Conservation (phyloP, 1,140 invertebrate species). For the Stegodyphus dumicola region DNA sequence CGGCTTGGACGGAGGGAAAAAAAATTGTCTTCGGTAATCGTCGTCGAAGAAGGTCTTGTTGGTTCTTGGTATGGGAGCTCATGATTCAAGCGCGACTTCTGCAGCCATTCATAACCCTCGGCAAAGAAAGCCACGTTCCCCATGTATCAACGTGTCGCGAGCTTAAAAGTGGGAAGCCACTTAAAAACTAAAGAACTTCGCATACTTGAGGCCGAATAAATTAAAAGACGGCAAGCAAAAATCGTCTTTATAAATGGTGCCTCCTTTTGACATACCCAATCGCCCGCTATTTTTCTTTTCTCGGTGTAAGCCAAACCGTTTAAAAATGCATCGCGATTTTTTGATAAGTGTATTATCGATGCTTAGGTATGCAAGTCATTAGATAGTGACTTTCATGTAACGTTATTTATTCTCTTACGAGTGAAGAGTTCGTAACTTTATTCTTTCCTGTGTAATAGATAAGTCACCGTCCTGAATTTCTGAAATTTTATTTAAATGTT, state of each 20-base stretch:
- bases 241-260: not conserved
- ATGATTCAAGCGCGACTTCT: not conserved
- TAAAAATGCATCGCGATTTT: constrained; percentile 6
- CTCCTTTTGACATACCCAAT: not conserved
- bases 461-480: no score
- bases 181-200: constrained; percentile 11
- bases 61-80: not conserved
- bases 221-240: not conserved
- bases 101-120: not conserved
- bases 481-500: no score
- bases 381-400: no score
- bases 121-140: not conserved
- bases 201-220: constrained; percentile 1
- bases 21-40: not conserved
- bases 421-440: no score
- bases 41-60: not conserved
- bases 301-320: not conserved
- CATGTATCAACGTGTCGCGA: not conserved
- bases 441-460: no score
- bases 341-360: no score
- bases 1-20: not conserved
- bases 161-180: not conserved
- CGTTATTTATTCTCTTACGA: no score
- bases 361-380: no score
- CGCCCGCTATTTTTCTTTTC: not conserved